Conservation (phyloP, 2,113 vertebrate genomes). For the Motacilla alba region DNA sequence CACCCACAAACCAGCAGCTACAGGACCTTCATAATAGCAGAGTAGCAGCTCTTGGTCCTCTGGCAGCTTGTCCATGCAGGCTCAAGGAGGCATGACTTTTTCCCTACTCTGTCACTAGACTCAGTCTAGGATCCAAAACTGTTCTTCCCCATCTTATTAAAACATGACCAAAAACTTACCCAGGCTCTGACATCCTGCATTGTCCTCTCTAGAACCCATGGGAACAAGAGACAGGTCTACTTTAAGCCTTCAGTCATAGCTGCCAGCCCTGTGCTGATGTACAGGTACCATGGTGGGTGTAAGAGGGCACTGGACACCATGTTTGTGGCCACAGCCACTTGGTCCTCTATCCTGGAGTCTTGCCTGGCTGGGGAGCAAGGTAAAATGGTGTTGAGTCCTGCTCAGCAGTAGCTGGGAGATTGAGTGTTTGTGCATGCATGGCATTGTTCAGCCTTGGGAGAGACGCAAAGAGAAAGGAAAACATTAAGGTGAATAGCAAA, state of each 20-base stretch:
- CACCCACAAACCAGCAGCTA: not conserved
- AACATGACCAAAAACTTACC: not conserved
- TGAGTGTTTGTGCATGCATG: not conserved
- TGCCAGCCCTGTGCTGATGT: not conserved
- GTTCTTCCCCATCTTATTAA: not conserved
- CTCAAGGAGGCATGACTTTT: not conserved
- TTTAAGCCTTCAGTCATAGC: not conserved
- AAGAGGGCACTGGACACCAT: not conserved
- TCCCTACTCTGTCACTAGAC: not conserved
- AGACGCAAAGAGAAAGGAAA: not conserved
- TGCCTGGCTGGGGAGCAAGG: not conserved
- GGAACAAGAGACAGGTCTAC: not conserved
- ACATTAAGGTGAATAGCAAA: not conserved
- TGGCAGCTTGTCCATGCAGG: not conserved
- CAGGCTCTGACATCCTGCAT: not conserved
- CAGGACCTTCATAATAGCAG: not conserved
- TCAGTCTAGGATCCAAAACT: not conserved
- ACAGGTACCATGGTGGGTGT: not conserved
- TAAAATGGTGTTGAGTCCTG: not conserved
- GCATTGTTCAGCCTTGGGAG: not conserved
- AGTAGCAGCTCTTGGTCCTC: not conserved
- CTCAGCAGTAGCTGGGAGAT: not conserved
- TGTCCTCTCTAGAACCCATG: not conserved
- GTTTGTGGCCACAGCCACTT: not conserved
- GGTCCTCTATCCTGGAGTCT: not conserved